Percentiles rank a stretch among this genome's conserved stretches.
Evolutionary conservation across 2,797 vertebrate species (phyloP).

Genomic region (Catostomus latipinnis): DNA sequence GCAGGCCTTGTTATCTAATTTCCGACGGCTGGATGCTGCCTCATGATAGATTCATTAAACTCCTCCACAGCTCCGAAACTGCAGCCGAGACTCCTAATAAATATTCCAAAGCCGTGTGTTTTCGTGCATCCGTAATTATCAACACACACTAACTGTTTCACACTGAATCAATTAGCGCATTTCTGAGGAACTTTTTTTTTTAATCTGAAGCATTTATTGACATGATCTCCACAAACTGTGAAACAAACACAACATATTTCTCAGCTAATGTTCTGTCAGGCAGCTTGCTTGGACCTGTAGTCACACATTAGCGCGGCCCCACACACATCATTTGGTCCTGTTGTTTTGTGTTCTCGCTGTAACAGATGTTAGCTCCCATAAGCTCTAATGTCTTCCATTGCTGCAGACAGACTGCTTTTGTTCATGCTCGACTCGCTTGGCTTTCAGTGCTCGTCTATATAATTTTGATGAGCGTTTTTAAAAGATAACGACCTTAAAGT

Average conservation of each 20-base stretch:
- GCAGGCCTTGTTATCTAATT: conserved; percentile 57
- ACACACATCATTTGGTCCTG: conserved; percentile 64
- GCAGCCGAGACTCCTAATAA: conserved; percentile 64
- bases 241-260: conserved; percentile 69
- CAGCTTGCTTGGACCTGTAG: conserved; percentile 62
- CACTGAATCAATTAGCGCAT: conserved; percentile 69
- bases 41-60: conserved; percentile 69
- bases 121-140: conserved; percentile 65
- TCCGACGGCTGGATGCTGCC: conserved; percentile 60
- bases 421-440: conserved; percentile 59
- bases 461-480: conserved; percentile 54
- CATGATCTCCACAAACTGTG: conserved; percentile 70
- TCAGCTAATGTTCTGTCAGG: conserved; percentile 63
- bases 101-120: conserved; percentile 65
- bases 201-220: conserved; percentile 69
- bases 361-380: conserved; percentile 69
- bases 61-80: conserved; percentile 54
- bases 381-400: conserved; percentile 63
- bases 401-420: conserved; percentile 61
- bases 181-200: conserved; percentile 61
- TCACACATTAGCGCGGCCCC: conserved; percentile 64
- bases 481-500: conserved; percentile 51
- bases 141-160: conserved; percentile 67
- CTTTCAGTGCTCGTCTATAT: conserved; percentile 50
- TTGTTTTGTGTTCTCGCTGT: conserved; percentile 60